Evolutionary conservation across 2,888 invertebrate species (phyloP).

Genomic region (Acanthosepion esculentum): DNA sequence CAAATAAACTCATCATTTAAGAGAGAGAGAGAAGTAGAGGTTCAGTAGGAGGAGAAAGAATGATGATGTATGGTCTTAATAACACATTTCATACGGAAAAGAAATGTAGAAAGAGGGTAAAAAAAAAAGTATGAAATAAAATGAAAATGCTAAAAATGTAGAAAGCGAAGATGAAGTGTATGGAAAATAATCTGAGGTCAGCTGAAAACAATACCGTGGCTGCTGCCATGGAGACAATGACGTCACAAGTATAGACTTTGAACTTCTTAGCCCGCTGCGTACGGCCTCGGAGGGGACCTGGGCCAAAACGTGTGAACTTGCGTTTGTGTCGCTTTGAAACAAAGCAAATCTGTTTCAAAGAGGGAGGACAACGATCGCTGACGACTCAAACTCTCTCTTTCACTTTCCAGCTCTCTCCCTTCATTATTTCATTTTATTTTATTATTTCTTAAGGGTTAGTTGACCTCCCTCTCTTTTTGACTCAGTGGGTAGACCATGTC

Average conservation of each 20-base stretch:
- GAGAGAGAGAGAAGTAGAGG: not conserved
- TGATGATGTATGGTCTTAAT: not conserved
- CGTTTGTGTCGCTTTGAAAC: not conserved
- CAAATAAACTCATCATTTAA: not conserved
- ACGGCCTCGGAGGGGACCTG: not conserved
- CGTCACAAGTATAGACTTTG: not conserved
- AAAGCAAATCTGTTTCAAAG: not conserved
- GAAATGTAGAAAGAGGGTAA: not conserved
- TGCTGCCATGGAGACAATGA: constrained; percentile 33
- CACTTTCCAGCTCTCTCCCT: not conserved
- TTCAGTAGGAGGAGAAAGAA: not conserved
- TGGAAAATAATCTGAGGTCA: not conserved
- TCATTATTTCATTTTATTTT: not conserved
- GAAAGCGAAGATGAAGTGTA: not conserved
- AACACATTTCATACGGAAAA: not conserved
- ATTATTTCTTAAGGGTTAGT: not conserved
- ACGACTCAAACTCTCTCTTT: not conserved
- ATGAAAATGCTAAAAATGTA: not conserved
- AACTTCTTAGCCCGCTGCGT: constrained; percentile 33
- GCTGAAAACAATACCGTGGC: constrained; percentile 11
- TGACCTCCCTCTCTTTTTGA: not conserved
- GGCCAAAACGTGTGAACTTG: constrained; percentile 21
- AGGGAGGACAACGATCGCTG: not conserved
- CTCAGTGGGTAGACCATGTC: not conserved
- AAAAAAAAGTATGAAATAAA: not conserved